A percentile compares a stretch with the other conserved stretches of the same genome.
Evolutionary conservation across 2,797 vertebrate genomes (phyloP).

Genomic region (Lacerta agilis): DNA sequence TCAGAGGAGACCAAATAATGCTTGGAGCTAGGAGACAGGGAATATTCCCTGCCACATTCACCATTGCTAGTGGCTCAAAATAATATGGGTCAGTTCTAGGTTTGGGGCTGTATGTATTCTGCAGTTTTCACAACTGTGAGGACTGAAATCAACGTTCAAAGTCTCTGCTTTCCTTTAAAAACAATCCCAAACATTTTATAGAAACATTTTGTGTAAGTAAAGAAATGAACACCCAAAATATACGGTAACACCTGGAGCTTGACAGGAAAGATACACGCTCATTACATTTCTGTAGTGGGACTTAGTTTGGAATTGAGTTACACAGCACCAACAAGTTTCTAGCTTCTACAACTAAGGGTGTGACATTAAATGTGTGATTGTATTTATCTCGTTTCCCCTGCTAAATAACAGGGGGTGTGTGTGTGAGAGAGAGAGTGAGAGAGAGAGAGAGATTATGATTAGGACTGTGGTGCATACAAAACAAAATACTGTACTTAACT

Average conservation of each 20-base stretch:
- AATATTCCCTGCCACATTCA: background rate
- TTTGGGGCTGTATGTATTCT: background rate
- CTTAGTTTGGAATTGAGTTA: background rate
- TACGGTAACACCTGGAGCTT: background rate
- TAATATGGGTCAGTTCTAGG: background rate
- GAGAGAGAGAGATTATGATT: background rate
- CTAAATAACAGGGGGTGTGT: background rate
- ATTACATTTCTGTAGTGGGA: background rate
- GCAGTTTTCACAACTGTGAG: background rate
- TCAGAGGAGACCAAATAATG: background rate
- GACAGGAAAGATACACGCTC: background rate
- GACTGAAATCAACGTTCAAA: background rate
- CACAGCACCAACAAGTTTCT: background rate
- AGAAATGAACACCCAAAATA: background rate
- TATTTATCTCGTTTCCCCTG: background rate
- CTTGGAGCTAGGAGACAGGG: background rate
- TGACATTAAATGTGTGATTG: background rate
- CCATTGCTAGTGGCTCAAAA: background rate
- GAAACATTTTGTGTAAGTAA: background rate
- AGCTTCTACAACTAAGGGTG: background rate
- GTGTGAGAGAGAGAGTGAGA: too few species aligned
- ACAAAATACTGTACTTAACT: too few species aligned
- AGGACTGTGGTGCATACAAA: background rate
- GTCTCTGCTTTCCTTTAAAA: background rate
- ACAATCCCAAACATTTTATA: background rate